These are phyloP conservation scores for Carcinoscorpius rotundicauda DNA, from an alignment of 1,140 invertebrate genomes.

Conservation along the genomic window DNA sequence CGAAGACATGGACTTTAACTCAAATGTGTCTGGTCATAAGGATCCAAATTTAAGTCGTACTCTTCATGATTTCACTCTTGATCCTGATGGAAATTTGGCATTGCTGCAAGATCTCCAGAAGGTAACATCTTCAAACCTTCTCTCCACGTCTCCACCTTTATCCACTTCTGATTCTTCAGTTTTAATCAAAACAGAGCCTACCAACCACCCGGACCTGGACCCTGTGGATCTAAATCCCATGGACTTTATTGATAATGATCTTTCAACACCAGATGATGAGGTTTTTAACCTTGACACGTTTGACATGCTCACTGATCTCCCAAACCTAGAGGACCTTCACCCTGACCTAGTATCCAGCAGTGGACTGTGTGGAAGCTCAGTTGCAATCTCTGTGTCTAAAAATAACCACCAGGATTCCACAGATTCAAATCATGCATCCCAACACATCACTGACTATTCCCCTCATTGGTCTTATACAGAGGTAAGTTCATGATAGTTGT, in stretches of 20 bases:
- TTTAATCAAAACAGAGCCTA: slow-evolving; percentile 16
- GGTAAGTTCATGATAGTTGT: slow-evolving; percentile 35
- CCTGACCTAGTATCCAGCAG: slow-evolving; percentile 19
- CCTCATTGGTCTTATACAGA: slow-evolving; percentile 97
- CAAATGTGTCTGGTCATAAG: too few relatives aligned
- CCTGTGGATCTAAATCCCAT: slow-evolving; percentile 58
- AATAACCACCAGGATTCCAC: not conserved
- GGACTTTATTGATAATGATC: slow-evolving; percentile 64
- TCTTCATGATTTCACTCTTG: too few relatives aligned
- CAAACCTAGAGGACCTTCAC: slow-evolving; percentile 55
- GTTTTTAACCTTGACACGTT: slow-evolving; percentile 89
- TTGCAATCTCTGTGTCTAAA: not conserved
- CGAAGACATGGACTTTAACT: too few relatives aligned
- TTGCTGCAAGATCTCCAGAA: too few relatives aligned
- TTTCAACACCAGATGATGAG: slow-evolving; percentile 63
- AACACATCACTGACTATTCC: slow-evolving; percentile 84
- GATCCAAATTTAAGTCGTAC: too few relatives aligned
- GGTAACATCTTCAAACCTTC: too few relatives aligned
- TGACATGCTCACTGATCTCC: slow-evolving; percentile 84
- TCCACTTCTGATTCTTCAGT: not conserved
- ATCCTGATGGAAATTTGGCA: too few relatives aligned
- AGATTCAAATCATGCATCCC: slow-evolving; percentile 39
- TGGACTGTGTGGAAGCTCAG: slow-evolving; percentile 13
- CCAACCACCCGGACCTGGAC: slow-evolving; percentile 11
- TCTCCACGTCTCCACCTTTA: too few relatives aligned